phyloP scores from a whole-genome alignment of 2,113 vertebrate species.

The Mesitornis unicolor region DNA sequence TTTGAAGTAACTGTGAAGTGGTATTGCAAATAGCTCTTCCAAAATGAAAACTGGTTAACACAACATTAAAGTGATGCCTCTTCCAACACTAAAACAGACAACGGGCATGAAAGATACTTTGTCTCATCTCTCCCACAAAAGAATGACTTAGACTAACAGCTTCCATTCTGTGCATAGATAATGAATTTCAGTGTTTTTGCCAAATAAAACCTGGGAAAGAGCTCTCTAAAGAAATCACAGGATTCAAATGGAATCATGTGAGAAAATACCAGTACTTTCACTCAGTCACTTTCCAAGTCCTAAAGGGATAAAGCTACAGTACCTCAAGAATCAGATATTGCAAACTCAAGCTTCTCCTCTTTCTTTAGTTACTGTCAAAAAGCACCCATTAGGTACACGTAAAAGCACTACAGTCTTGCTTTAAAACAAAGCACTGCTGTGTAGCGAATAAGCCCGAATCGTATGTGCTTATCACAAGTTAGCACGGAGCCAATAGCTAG shows the following conservation, averaged over 20 bases:
- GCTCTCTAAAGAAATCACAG: slow-evolving; percentile 22
- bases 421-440: background rate
- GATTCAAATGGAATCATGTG: background rate
- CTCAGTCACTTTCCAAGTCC: background rate
- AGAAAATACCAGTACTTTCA: slow-evolving; percentile 22
- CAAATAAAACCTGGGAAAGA: slow-evolving; percentile 43
- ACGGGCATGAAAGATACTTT: background rate
- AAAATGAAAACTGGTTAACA: slow-evolving; percentile 49
- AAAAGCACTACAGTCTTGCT: background rate
- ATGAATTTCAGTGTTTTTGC: background rate
- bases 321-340: slow-evolving; percentile 22
- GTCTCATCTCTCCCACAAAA: background rate
- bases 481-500: background rate
- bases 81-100: slow-evolving; percentile 17
- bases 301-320: background rate
- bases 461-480: background rate
- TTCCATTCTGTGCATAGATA: slow-evolving; percentile 19
- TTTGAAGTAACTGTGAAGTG: slow-evolving; percentile 40
- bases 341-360: slow-evolving; percentile 23
- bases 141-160: slow-evolving; percentile 23
- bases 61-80: slow-evolving; percentile 36
- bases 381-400: background rate
- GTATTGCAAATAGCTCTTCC: slow-evolving; percentile 54
- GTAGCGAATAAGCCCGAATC: background rate
- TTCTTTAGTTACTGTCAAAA: slow-evolving; percentile 21